Conservation (phyloP, 2,113 vertebrate species). For the Falco punctatus region DNA sequence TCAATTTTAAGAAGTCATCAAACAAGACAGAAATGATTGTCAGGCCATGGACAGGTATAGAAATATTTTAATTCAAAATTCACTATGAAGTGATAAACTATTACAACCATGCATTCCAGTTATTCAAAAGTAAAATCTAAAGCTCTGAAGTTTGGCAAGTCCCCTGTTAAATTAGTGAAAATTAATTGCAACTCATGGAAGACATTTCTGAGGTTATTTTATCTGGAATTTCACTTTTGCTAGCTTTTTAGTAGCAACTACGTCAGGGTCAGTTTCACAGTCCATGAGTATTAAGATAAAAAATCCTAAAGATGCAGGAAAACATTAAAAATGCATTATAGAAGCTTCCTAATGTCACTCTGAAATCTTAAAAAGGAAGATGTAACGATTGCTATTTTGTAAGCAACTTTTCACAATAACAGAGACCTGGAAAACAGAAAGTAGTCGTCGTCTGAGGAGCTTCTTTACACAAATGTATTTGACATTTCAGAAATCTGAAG, state of each 20-base stretch:
- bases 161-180: background rate
- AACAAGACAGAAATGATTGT: background rate
- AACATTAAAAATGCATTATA: background rate
- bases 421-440: background rate
- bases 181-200: background rate
- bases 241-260: background rate
- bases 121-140: background rate
- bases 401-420: background rate
- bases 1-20: background rate
- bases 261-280: background rate
- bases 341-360: background rate
- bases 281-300: background rate
- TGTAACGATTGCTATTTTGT: background rate
- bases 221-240: background rate
- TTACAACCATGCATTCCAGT: background rate
- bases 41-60: accelerated
- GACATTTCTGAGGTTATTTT: background rate
- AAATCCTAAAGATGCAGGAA: background rate
- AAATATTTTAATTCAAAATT: background rate
- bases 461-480: background rate
- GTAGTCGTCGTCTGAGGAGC: background rate
- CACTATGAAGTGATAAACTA: background rate
- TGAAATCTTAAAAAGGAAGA: background rate
- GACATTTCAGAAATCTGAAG: background rate
- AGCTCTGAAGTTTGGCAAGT: background rate